phyloP scores from a whole-genome alignment of 2,113 vertebrate species.

The Crotalus viridis region DNA sequence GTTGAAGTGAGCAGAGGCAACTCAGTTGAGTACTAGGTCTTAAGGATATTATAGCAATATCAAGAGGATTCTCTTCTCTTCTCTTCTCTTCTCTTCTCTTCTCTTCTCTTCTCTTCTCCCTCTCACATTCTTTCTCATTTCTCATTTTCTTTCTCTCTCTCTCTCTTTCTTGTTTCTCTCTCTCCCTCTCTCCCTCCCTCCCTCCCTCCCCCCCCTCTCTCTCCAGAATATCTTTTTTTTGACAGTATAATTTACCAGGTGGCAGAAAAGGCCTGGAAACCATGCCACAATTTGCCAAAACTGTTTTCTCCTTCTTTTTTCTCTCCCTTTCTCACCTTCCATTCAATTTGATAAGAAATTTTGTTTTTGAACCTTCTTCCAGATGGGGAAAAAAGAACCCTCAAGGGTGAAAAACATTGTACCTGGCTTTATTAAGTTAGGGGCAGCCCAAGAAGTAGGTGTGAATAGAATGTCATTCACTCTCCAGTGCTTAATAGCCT shows the following conservation, averaged over 20 bases:
- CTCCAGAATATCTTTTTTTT: neutral
- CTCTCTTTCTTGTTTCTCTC: neutral
- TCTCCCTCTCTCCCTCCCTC: accelerated
- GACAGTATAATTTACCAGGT: neutral
- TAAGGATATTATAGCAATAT: neutral
- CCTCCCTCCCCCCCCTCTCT: neutral
- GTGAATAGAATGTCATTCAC: neutral
- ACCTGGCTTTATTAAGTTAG: neutral
- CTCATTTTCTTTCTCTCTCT: neutral
- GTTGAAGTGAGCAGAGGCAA: neutral
- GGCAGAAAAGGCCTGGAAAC: neutral
- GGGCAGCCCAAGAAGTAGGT: neutral
- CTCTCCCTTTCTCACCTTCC: neutral
- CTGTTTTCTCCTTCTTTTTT: neutral
- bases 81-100: too few species aligned
- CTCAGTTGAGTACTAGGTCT: neutral
- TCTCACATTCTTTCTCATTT: neutral
- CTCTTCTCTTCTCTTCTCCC: neutral
- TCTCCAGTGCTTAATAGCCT: neutral
- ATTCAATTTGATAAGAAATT: neutral
- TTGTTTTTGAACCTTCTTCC: neutral
- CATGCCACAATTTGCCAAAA: neutral
- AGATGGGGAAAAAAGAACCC: neutral
- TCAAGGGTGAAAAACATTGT: neutral
- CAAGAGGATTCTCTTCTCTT: neutral